Evolutionary conservation across 2,888 invertebrate species (phyloP).

Genomic region (Danaus chrysippus): DNA sequence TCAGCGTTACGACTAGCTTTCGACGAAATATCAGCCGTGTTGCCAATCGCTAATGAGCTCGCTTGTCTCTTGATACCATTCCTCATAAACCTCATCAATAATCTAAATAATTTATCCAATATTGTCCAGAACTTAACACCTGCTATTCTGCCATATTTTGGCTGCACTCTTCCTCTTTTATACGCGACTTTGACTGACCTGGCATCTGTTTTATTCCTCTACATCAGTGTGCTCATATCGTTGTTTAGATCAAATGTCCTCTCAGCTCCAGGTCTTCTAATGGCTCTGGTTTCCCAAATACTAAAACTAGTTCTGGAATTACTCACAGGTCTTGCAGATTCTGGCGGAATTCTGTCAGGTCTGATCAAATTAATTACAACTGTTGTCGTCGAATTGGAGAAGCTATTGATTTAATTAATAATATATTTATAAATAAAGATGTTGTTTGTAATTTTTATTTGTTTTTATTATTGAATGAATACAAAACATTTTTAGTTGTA

Average conservation of each 20-base stretch:
- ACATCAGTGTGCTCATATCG: conserved; percentile 67
- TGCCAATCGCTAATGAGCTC: conserved; percentile 65
- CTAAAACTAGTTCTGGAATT: conserved; percentile 60
- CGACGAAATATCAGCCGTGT: conserved; percentile 63
- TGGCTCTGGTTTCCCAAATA: conserved; percentile 54
- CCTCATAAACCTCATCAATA: conserved; percentile 67
- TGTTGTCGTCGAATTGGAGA: conserved; percentile 63
- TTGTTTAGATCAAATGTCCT: conserved; percentile 66
- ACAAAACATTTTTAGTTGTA: background rate
- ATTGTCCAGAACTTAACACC: conserved; percentile 71
- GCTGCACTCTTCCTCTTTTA: conserved; percentile 62
- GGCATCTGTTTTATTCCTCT: conserved; percentile 65
- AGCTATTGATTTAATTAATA: conserved; percentile 47
- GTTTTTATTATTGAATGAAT: background rate
- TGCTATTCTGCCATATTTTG: conserved; percentile 66
- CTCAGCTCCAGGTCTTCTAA: conserved; percentile 58
- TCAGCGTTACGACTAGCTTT: conserved; percentile 64
- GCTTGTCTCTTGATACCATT: conserved; percentile 65
- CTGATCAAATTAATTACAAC: conserved; percentile 61
- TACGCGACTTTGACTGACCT: conserved; percentile 69
- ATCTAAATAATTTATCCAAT: conserved; percentile 67
- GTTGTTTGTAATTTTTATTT: conserved; percentile 18
- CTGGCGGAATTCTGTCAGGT: conserved; percentile 54
- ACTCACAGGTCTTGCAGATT: conserved; percentile 60
- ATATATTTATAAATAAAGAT: conserved; percentile 29